Evolutionary conservation across 2,113 vertebrate genomes (phyloP), one percentile per base, ranked within the genome.

Genomic region (Engraulis encrasicolus): DNA sequence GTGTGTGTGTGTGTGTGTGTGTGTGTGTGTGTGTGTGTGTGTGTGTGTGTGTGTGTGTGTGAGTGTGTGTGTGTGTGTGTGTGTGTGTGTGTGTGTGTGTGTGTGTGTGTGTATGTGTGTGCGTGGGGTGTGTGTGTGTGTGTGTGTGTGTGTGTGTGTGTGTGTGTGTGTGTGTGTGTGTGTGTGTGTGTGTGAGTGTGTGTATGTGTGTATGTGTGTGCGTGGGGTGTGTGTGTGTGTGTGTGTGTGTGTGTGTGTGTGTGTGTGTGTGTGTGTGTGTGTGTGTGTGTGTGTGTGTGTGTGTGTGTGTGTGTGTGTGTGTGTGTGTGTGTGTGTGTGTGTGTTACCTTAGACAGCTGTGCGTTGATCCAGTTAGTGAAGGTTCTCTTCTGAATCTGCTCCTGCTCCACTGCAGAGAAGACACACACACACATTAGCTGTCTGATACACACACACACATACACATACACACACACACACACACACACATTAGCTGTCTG

Each of bases 301-400:
- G 74, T 78, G 23, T 36, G 74, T 78, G 74, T 36, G 40, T 45
- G 40, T 45, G 40, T n/a, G 40, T 45, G 40, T 61, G 58, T 61
- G n/a, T 61, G n/a, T 23, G 23, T 58, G 58, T 66, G 58, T 66
- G n/a, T 45, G 40, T 45, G 40, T 45, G 58, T 14, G 27, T 49
- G 23, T 31, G 92, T 95, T 88, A 99, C 98, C 97, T 99, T 99
- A 84, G 95, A 94, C 89, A 99, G 83, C 91, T 98, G 93, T 78
- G 96, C 97, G 87, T 99, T 99, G 91, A 99, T 95, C 98, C 98
- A 99, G 91, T 96, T 98, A 78, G 97, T 98, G 88, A 99, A 99
- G 2, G 98, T 97, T 89, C 96, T 97, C 93, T 99, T 99, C 95
- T 99, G 98, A 0, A 95, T 97, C 86, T 95, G 95, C 50, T 98